Base-by-base conservation (phyloP, 2,888 invertebrate genomes). In the Drosophila cognata region DNA sequence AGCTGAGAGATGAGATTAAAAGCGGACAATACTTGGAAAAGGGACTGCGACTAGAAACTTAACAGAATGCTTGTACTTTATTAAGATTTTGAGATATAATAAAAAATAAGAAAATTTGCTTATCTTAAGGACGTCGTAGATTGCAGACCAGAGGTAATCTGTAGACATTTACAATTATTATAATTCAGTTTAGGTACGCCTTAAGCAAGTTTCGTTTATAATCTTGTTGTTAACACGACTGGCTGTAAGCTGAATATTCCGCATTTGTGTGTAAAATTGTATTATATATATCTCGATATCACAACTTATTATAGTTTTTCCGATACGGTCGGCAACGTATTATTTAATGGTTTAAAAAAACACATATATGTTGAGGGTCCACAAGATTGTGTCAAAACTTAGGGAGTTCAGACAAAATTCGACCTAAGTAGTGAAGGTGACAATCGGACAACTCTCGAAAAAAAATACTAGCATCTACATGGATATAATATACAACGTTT, bases 1-100 rank as follows among this genome's bases (percentile, higher is more conserved):
- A 61, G 63, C 59, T 64, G 43, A 38, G 41, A 18, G 28, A 7
- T 56, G 48, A 58, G 52, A 57, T 77, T 35, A 72, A 66, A 72
- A 41, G 41, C 7, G 36, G 13, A 59, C 59, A 63, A 68, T 62
- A 18, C 21, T 11, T 52, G n/a, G 21, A 31, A 36, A 53, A 2
- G 28, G 8, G 11, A 16, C 38, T 21, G 25, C 18, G 1, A 7
- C 18, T 16, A 8, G 18, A n/a, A 4, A 29, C 1, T n/a, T 18
- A n/a, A 64, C 31, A 48, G 38, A 61, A 48, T 4, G 16, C 11
- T 21, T 2, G 1, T 2, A 43, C 1, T 41, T 41, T n/a, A 11
- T 36, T 18, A 38, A 38, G 18, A 18, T 41, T 41, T 7, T 46
- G 3, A 21, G 7, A 21, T n/a, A n/a, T 41, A n/a, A 1, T 11